phyloP scores from a whole-genome alignment of 2,113 vertebrate genomes.

The Apistogramma diplotaenia region DNA sequence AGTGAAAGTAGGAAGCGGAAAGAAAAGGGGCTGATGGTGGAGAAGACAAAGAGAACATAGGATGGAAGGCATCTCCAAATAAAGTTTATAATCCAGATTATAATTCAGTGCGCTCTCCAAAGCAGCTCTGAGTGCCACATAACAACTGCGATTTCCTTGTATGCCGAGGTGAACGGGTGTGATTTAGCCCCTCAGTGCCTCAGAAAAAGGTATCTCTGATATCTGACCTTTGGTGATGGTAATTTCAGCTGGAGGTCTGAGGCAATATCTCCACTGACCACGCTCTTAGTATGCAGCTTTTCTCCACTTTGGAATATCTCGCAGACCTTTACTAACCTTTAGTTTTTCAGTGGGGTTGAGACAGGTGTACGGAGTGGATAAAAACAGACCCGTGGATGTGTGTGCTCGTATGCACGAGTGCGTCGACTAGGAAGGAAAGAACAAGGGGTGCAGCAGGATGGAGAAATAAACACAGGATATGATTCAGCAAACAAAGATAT shows the following conservation, averaged over 20 bases:
- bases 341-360: conserved; percentile 44
- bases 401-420: neutral
- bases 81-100: conserved; percentile 53
- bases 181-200: conserved; percentile 23
- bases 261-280: conserved; percentile 39
- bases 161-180: conserved; percentile 26
- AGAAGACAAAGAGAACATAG: conserved; percentile 9
- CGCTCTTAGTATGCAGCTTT: conserved; percentile 33
- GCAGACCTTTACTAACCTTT: conserved; percentile 68
- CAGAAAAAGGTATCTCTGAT: conserved; percentile 49
- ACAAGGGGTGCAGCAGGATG: neutral
- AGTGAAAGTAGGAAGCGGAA: neutral
- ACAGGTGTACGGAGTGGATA: conserved; percentile 37
- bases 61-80: conserved; percentile 33
- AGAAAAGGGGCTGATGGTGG: neutral
- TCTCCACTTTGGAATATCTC: conserved; percentile 13
- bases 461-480: conserved; percentile 5
- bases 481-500: neutral
- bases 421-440: neutral
- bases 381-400: neutral
- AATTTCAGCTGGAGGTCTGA: conserved; percentile 49
- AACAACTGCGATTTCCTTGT: conserved; percentile 10
- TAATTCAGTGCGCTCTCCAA: conserved; percentile 37
- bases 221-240: conserved; percentile 70
- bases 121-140: neutral